A percentile compares a stretch with the other conserved stretches of the same genome.
Evolutionary conservation across 1,140 invertebrate genomes (phyloP).

Genomic region (Ostrea edulis): DNA sequence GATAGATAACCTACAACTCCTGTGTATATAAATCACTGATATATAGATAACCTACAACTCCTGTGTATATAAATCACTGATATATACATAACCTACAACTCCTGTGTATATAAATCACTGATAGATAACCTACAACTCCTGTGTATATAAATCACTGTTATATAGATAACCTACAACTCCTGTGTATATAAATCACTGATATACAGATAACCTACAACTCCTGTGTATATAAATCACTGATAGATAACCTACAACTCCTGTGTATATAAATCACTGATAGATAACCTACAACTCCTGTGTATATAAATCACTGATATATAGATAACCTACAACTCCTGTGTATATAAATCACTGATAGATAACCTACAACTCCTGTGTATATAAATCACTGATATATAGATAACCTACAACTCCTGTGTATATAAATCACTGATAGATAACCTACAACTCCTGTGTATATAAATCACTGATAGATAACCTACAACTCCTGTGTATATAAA

Average conservation of each 20-base stretch:
- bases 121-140: conserved; percentile 79
- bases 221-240: not conserved
- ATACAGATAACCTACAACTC: conserved; percentile 79
- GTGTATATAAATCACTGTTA: not conserved
- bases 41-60: conserved; percentile 79
- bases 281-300: conserved; percentile 79
- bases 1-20: conserved; percentile 79
- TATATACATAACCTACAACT: conserved; percentile 78
- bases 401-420: conserved; percentile 79
- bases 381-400: not conserved
- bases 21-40: not conserved
- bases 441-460: conserved; percentile 79
- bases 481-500: conserved; percentile 78
- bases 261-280: not conserved
- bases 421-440: not conserved
- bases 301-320: not conserved
- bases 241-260: conserved; percentile 79
- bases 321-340: conserved; percentile 79
- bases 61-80: not conserved
- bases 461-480: not conserved
- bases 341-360: not conserved
- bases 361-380: conserved; percentile 79
- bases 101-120: not conserved
- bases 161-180: conserved; percentile 79
- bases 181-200: not conserved